Evolutionary conservation across 2,888 invertebrate genomes (phyloP).

Genomic region (Zootermopsis nevadensis): DNA sequence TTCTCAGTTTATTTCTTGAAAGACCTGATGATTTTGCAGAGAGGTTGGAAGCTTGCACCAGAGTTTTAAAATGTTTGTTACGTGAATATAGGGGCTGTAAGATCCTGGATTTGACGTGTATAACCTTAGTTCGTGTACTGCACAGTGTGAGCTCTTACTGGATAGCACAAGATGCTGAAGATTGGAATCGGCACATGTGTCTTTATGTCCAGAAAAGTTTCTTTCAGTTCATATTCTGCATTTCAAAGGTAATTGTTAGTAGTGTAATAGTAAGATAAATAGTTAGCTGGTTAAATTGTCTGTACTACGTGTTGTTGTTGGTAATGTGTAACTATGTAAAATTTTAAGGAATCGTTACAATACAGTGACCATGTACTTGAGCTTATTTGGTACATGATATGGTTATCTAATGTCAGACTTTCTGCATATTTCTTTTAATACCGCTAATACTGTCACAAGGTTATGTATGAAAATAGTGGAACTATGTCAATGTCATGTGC

Average conservation of each 20-base stretch:
- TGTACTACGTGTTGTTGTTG: neutral
- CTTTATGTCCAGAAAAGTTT: neutral
- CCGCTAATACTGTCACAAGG: no score
- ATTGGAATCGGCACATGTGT: neutral
- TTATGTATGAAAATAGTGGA: no score
- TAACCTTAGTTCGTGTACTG: neutral
- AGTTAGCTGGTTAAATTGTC: neutral
- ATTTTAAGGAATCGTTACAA: neutral
- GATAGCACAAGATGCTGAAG: neutral
- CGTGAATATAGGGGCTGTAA: neutral
- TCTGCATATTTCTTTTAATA: no score
- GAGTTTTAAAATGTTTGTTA: neutral
- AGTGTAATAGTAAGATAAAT: neutral
- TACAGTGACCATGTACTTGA: no score
- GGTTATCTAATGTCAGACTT: no score
- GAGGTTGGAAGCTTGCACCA: neutral
- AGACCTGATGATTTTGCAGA: neutral
- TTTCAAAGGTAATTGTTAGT: slow-evolving; percentile 3
- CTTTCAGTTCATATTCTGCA: neutral
- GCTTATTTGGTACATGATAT: no score
- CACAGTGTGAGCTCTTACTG: neutral
- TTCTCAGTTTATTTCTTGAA: neutral
- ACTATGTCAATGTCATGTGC: no score
- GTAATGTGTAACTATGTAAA: neutral
- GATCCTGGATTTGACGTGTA: neutral